Conservation (phyloP, 2,113 vertebrate genomes). For the Sturnus vulgaris region DNA sequence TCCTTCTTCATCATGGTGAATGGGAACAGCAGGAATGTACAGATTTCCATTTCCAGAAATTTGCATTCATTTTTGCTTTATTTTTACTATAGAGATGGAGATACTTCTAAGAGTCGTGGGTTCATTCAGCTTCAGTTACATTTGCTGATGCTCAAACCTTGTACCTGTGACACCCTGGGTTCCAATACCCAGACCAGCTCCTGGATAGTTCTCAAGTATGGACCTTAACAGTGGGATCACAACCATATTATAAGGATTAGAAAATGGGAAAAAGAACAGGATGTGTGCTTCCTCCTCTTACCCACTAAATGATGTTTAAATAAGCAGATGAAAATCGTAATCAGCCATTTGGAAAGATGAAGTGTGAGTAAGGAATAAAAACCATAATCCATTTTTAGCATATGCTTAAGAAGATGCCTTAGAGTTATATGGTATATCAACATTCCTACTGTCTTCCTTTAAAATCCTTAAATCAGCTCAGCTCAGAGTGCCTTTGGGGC, state of each 20-base stretch:
- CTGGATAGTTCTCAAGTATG: background rate
- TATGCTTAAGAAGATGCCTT: conserved; percentile 19
- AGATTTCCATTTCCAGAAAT: background rate
- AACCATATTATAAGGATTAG: background rate
- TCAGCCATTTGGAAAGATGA: conserved; percentile 13
- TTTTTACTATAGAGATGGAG: background rate
- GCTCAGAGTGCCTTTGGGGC: conserved; percentile 47
- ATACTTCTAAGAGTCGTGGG: background rate
- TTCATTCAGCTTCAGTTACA: background rate
- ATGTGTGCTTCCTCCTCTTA: background rate
- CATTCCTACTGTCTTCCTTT: background rate
- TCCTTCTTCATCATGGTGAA: background rate
- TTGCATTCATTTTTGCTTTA: background rate
- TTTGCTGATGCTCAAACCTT: background rate
- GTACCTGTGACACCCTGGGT: background rate
- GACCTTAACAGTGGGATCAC: background rate
- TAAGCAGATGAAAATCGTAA: background rate
- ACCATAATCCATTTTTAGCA: conserved; percentile 39
- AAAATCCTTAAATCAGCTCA: conserved; percentile 60
- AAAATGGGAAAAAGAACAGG: background rate
- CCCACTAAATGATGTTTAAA: background rate
- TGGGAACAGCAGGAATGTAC: background rate
- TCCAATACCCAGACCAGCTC: background rate
- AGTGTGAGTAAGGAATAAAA: conserved; percentile 15
- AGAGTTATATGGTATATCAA: conserved; percentile 1